phyloP scores from a whole-genome alignment of 2,113 vertebrate species.

The Indicator maculatus region DNA sequence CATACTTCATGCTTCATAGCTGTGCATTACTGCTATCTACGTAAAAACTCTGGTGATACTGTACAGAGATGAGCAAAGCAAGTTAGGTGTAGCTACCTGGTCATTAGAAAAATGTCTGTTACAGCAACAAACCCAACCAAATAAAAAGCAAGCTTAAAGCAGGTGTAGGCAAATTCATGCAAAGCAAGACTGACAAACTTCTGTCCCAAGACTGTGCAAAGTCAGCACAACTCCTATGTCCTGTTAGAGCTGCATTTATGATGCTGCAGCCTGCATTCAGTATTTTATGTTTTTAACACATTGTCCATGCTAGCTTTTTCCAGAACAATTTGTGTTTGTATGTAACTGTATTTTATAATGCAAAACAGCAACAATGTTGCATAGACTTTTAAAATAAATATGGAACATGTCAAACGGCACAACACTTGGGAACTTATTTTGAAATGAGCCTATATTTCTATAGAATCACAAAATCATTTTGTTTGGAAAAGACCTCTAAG shows the following conservation, averaged over 20 bases:
- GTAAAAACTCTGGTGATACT: neutral
- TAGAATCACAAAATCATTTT: too few species aligned
- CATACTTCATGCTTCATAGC: rapidly evolving
- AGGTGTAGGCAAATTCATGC: neutral
- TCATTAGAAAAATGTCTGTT: neutral
- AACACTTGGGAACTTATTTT: neutral
- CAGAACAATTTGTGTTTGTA: neutral
- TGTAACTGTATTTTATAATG: neutral
- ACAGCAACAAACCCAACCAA: neutral
- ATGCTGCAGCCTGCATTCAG: neutral
- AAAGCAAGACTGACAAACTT: neutral
- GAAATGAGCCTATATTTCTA: neutral
- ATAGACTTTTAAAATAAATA: neutral
- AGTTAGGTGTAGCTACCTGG: neutral
- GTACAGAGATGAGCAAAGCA: neutral
- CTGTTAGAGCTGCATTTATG: too few species aligned
- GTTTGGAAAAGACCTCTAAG: too few species aligned
- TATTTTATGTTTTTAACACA: neutral
- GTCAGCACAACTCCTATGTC: too few species aligned
- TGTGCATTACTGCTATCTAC: neutral
- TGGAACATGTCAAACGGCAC: neutral
- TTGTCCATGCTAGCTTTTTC: neutral
- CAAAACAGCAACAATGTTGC: neutral
- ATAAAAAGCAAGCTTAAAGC: neutral
- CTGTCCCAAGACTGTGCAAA: too few species aligned